A percentile compares a stretch with the other conserved stretches of the same genome.
Conservation (phyloP, 1,140 invertebrate species). For the Macrocentrus cingulum region DNA sequence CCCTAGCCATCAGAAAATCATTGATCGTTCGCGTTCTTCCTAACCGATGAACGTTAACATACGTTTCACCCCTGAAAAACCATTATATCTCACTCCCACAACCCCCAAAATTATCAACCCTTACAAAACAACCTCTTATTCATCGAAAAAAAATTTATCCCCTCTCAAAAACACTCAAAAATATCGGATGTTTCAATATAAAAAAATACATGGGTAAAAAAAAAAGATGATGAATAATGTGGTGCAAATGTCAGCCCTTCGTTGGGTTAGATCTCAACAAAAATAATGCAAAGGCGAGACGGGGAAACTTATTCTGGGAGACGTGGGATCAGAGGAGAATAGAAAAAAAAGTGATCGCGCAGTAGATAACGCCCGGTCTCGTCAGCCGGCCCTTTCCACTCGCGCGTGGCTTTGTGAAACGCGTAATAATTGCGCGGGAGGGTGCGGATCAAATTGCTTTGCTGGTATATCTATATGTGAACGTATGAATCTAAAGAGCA, state of each 20-base stretch:
- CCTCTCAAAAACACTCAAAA: too few relatives aligned
- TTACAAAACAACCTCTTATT: too few relatives aligned
- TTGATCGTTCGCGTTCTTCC: constrained; percentile 30
- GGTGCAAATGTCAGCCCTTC: too few relatives aligned
- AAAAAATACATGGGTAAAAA: too few relatives aligned
- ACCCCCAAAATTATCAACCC: too few relatives aligned
- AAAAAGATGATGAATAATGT: too few relatives aligned
- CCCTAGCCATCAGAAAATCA: constrained; percentile 11
- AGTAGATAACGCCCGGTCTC: constrained; percentile 14
- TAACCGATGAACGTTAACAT: constrained; percentile 41
- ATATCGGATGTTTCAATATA: too few relatives aligned
- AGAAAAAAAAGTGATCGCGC: background rate
- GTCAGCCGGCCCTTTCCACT: constrained; percentile 21
- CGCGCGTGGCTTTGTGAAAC: constrained; percentile 41
- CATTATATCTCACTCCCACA: background rate
- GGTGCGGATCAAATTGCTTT: constrained; percentile 31
- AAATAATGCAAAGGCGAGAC: too few relatives aligned
- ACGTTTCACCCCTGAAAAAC: constrained; percentile 5
- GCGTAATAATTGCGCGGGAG: constrained; percentile 50
- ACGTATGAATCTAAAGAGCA: background rate
- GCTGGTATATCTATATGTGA: background rate
- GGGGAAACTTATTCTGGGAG: background rate
- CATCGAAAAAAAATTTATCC: too few relatives aligned
- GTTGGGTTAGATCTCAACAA: too few relatives aligned
- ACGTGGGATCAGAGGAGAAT: background rate